phyloP scores from a whole-genome alignment of 64 coral and sea anemone species.

The Orbicella faveolata region DNA sequence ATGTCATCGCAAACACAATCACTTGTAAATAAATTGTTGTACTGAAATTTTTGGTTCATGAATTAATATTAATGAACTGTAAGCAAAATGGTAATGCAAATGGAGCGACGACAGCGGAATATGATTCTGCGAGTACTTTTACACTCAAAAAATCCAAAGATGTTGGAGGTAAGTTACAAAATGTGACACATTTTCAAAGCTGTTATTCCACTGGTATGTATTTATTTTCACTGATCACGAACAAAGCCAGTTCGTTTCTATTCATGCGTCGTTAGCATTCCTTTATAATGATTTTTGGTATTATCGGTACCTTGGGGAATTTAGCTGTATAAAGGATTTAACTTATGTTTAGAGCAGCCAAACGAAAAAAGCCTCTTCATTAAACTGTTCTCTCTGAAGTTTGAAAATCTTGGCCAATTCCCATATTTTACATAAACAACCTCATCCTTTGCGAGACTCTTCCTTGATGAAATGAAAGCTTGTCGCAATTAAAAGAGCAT shows the following conservation, averaged over 20 bases:
- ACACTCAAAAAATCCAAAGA: too few species aligned
- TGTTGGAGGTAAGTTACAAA: too few species aligned
- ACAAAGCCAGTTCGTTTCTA: neutral
- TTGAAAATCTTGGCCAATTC: neutral
- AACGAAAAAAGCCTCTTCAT: neutral
- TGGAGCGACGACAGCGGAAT: too few species aligned
- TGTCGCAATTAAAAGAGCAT: too few species aligned
- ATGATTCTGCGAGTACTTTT: too few species aligned
- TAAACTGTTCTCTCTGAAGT: neutral
- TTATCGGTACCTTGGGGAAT: neutral
- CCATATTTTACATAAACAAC: neutral
- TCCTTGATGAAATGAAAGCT: neutral
- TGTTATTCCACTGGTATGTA: neutral
- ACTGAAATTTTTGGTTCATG: too few species aligned
- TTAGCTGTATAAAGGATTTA: neutral
- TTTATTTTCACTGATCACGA: neutral
- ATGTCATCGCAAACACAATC: too few species aligned
- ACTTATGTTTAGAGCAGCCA: neutral
- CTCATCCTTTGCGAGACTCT: neutral
- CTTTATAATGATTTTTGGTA: neutral
- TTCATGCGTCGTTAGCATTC: neutral
- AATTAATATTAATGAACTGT: too few species aligned
- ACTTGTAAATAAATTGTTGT: too few species aligned
- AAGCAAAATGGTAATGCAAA: too few species aligned
- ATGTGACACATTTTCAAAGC: neutral